phyloP scores from a whole-genome alignment of 2,888 invertebrate species.

The Scaptodrosophila latifasciaeformis region DNA sequence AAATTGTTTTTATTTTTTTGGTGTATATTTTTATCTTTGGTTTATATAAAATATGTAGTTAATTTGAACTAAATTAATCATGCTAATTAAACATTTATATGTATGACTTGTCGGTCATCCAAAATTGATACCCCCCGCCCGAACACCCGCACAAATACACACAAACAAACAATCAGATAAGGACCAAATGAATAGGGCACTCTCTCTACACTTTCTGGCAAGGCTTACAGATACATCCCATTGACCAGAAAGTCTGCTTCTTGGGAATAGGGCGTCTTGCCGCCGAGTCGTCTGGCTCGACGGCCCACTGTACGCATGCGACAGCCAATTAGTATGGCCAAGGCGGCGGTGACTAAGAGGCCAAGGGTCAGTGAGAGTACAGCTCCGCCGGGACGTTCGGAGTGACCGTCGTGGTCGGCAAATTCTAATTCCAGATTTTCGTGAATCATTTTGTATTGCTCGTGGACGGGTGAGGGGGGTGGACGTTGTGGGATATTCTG shows the following conservation, averaged over 20 bases:
- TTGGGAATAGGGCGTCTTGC: constrained; percentile 88
- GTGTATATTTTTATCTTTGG: neutral
- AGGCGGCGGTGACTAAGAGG: constrained; percentile 86
- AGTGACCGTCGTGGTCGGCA: constrained; percentile 79
- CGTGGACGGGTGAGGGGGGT: constrained; percentile 68
- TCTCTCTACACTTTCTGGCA: too few relatives aligned
- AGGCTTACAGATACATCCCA: constrained; percentile 90
- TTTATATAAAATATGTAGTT: neutral
- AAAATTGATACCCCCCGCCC: neutral
- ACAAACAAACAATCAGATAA: too few relatives aligned
- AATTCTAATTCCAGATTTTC: constrained; percentile 73
- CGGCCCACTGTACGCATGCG: constrained; percentile 85
- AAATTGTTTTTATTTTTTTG: neutral
- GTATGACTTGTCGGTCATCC: too few relatives aligned
- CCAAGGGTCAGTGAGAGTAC: constrained; percentile 86
- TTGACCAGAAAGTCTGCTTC: constrained; percentile 98
- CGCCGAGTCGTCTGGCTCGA: constrained; percentile 82
- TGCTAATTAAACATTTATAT: too few relatives aligned
- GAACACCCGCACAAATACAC: neutral
- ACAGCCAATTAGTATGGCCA: constrained; percentile 88
- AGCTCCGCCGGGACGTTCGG: constrained; percentile 86
- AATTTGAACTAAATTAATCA: too few relatives aligned
- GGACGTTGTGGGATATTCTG: constrained; percentile 29
- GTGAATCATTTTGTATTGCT: constrained; percentile 73
- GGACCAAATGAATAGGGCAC: too few relatives aligned